phyloP scores from a whole-genome alignment of 2,888 invertebrate genomes.

The Anodontia alba region DNA sequence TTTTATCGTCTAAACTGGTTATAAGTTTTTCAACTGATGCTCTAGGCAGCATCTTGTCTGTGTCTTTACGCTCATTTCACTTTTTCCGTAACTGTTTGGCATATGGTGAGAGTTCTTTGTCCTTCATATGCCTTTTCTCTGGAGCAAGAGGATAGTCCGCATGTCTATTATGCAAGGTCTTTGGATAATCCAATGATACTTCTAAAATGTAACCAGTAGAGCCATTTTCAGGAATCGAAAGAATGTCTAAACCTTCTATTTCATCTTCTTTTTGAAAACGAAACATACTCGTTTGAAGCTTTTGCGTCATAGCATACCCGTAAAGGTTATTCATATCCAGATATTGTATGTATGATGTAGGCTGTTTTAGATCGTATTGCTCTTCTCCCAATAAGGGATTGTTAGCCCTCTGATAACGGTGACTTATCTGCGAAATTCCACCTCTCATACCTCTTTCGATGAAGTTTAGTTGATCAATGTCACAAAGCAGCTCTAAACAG shows the following conservation, averaged over 20 bases:
- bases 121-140: background rate
- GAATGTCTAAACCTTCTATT: background rate
- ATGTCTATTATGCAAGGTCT: background rate
- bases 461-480: constrained; percentile 23
- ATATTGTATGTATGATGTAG: background rate
- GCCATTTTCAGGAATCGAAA: background rate
- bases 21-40: background rate
- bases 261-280: background rate
- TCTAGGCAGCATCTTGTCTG: background rate
- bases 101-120: background rate
- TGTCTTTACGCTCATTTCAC: background rate
- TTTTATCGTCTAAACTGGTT: background rate
- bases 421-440: background rate
- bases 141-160: background rate
- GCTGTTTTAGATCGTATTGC: background rate
- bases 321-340: background rate
- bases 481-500: constrained; percentile 38
- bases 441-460: background rate
- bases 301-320: background rate
- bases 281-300: background rate
- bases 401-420: background rate
- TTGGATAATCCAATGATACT: background rate
- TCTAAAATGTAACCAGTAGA: background rate
- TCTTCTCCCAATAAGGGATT: background rate
- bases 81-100: background rate